Percentiles rank a stretch among this genome's conserved stretches.
phyloP scores from a whole-genome alignment of 1,140 invertebrate genomes.

The Trissolcus basalis region DNA sequence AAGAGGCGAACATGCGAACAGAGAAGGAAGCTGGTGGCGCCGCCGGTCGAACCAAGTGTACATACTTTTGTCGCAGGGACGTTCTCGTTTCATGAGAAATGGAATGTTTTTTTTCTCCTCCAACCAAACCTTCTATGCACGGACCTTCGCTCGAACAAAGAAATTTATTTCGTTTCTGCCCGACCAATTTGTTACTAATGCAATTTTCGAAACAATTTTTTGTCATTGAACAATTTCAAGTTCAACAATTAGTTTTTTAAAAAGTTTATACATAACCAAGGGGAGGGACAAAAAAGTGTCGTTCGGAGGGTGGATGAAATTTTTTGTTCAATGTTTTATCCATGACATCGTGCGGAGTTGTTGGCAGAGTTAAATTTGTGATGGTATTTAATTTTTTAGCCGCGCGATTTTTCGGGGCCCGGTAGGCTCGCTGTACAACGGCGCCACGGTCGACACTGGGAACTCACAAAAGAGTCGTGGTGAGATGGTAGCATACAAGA shows the following conservation, averaged over 20 bases:
- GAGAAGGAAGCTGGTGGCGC: constrained; percentile 44
- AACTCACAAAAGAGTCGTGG: constrained; percentile 72
- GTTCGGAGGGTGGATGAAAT: too few species aligned
- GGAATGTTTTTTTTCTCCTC: constrained; percentile 26
- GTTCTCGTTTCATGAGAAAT: constrained; percentile 41
- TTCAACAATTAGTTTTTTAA: neutral
- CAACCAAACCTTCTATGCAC: constrained; percentile 13
- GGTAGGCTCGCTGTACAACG: constrained; percentile 48
- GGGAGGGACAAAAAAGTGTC: too few species aligned
- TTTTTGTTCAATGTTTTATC: too few species aligned
- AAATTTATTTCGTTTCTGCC: too few species aligned
- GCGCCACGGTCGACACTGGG: constrained; percentile 66
- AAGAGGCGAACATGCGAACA: constrained; percentile 26
- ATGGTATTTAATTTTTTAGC: constrained; percentile 56
- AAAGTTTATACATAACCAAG: too few species aligned
- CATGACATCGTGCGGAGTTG: constrained; percentile 3
- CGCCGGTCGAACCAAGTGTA: constrained; percentile 34
- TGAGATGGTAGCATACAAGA: constrained; percentile 74
- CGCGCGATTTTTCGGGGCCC: constrained; percentile 42
- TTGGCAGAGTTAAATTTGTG: constrained; percentile 46
- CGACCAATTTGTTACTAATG: neutral
- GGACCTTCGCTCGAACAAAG: too few species aligned
- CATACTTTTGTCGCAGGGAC: constrained; percentile 37
- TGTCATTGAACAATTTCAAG: neutral
- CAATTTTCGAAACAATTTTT: neutral